Evolutionary conservation across 64 coral and sea anemone genomes (phyloP).

Genomic region (Cladopsammia gracilis): DNA sequence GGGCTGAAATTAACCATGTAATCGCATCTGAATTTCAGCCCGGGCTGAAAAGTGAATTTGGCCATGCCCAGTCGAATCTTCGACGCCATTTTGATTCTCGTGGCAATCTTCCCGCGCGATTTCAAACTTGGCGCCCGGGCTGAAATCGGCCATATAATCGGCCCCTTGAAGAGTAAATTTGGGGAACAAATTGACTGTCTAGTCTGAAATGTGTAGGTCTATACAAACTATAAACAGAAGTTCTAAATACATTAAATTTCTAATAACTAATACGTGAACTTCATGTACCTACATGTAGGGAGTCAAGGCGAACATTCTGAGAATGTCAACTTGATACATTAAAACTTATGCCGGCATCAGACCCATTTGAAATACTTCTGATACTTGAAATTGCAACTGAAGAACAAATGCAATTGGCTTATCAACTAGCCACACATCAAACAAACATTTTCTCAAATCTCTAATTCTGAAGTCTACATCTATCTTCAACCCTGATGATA

Average conservation of each 20-base stretch:
- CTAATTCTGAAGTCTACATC: neutral
- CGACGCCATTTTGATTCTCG: no score
- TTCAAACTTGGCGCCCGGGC: no score
- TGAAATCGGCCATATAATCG: no score
- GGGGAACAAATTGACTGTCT: no score
- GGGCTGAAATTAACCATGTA: no score
- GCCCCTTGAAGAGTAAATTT: no score
- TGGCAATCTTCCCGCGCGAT: no score
- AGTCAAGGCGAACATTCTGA: neutral
- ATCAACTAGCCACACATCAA: neutral
- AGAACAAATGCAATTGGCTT: neutral
- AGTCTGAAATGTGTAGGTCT: no score
- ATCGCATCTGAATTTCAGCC: no score
- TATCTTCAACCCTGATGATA: neutral
- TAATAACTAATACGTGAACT: neutral
- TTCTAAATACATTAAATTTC: constrained; percentile 11
- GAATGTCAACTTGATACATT: neutral
- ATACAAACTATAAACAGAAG: no score
- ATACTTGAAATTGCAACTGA: neutral
- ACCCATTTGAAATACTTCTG: constrained; percentile 3
- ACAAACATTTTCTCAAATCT: neutral
- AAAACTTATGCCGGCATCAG: neutral
- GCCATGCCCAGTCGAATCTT: no score
- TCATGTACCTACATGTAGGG: neutral
- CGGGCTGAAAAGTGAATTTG: no score